These are phyloP conservation scores for Sylvia atricapilla DNA, from an alignment of 2,113 vertebrate species.

Conservation along the genomic window DNA sequence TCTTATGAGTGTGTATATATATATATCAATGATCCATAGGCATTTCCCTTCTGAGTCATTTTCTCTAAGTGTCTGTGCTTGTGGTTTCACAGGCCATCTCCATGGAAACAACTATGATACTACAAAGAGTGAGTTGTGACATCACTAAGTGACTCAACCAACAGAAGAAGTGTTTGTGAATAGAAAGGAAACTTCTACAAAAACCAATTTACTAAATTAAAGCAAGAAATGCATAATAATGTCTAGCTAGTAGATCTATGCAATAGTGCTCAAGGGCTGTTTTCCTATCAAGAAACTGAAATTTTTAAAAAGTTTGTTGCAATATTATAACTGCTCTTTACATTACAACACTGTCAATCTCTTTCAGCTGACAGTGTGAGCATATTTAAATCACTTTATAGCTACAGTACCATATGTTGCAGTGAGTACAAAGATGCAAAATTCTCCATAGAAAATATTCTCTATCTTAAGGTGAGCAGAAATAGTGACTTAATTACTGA, in stretches of 20 bases:
- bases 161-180: neutral
- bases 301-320: neutral
- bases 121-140: neutral
- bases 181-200: neutral
- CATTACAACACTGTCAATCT: neutral
- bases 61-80: neutral
- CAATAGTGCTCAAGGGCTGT: neutral
- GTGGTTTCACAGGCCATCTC: neutral
- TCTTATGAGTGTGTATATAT: neutral
- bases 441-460: neutral
- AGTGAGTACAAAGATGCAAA: neutral
- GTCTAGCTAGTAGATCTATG: neutral
- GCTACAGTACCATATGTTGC: slow-evolving; percentile 16
- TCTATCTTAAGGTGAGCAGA: neutral
- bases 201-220: neutral
- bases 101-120: neutral
- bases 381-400: slow-evolving; percentile 30
- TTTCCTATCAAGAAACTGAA: neutral
- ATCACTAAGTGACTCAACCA: neutral
- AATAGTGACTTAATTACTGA: neutral
- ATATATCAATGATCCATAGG: neutral
- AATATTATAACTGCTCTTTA: neutral
- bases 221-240: neutral
- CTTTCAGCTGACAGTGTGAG: neutral
- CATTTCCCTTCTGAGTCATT: slow-evolving; percentile 2